These are phyloP conservation scores for Tipula vernalis DNA, from an alignment of 2,888 invertebrate genomes.

Conservation along the genomic window DNA sequence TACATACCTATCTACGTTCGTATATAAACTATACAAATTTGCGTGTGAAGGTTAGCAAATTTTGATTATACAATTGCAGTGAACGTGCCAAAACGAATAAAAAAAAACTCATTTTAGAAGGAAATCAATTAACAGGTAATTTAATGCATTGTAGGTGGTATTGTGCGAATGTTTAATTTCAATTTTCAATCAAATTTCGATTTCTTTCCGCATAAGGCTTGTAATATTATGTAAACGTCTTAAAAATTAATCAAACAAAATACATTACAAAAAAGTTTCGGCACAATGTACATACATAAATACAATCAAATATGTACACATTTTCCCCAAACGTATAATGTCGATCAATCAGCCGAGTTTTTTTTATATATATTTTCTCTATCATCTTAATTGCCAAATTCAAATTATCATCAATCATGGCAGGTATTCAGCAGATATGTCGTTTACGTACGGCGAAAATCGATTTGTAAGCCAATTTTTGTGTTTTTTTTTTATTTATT, in stretches of 20 bases:
- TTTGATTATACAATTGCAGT: neutral
- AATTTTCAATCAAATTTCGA: neutral
- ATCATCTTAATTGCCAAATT: slow-evolving; percentile 4
- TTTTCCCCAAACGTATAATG: neutral
- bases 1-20: neutral
- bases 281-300: neutral
- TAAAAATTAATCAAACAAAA: neutral
- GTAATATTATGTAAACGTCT: neutral
- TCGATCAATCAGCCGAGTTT: neutral
- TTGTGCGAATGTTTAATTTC: neutral
- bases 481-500: too few species aligned
- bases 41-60: neutral
- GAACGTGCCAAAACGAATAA: too few species aligned
- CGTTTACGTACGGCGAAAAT: neutral
- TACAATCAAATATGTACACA: neutral
- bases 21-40: neutral
- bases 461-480: neutral
- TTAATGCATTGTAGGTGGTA: neutral
- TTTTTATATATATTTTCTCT: neutral
- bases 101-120: neutral
- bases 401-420: neutral
- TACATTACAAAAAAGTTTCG: neutral
- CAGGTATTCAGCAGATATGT: neutral
- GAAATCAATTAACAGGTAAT: neutral
- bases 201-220: neutral